Evolutionary conservation across 2,113 vertebrate genomes (phyloP).

Genomic region (Apteryx owenii): DNA sequence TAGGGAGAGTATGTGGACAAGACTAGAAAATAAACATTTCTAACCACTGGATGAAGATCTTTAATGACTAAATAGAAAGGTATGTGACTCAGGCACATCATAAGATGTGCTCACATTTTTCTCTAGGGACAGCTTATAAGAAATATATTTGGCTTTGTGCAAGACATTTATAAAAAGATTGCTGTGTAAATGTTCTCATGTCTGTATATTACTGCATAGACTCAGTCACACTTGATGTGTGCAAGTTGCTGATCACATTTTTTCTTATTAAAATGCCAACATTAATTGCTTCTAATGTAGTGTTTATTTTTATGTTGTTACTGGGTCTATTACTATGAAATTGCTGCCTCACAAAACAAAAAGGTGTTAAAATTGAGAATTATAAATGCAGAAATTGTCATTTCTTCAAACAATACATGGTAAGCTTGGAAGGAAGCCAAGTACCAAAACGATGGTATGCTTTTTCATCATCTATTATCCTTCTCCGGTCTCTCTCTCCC

Average conservation of each 20-base stretch:
- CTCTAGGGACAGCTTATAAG: neutral
- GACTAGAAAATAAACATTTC: neutral
- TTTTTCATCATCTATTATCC: neutral
- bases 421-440: neutral
- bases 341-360: neutral
- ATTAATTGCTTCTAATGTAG: neutral
- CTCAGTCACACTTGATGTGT: neutral
- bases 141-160: neutral
- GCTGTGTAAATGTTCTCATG: too few species aligned
- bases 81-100: neutral
- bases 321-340: neutral
- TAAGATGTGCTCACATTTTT: neutral
- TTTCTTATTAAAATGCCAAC: neutral
- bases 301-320: neutral
- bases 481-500: neutral
- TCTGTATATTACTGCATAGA: neutral
- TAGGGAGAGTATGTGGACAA: neutral
- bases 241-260: neutral
- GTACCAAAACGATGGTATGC: accelerated
- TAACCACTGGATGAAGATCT: neutral
- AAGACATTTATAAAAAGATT: neutral
- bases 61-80: neutral
- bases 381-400: neutral
- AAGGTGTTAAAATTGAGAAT: neutral
- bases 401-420: neutral